Percentiles rank a stretch among this genome's conserved stretches.
Conservation (phyloP, 2,797 vertebrate species). For the Lithobates sylvaticus region DNA sequence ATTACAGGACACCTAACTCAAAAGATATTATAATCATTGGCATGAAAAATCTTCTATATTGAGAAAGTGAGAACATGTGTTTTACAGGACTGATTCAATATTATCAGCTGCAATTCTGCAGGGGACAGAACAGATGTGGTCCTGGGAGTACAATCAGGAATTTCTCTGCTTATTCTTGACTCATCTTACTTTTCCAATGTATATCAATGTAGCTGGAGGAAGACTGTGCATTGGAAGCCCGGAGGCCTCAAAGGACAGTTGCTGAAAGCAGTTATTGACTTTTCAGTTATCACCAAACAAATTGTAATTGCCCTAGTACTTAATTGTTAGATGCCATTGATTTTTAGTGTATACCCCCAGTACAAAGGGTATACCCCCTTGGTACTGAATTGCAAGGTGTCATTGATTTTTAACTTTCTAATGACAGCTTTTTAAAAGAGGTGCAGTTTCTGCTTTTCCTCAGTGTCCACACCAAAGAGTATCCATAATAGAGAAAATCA, state of each 20-base stretch:
- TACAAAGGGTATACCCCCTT: too few species aligned
- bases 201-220: not conserved
- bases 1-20: not conserved
- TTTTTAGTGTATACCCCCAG: too few species aligned
- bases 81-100: not conserved
- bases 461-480: too few species aligned
- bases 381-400: not conserved
- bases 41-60: constrained; percentile 7
- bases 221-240: not conserved
- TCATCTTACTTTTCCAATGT: not conserved
- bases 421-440: not conserved
- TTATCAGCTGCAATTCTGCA: not conserved
- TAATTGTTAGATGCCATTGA: not conserved
- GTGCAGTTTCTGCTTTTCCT: not conserved
- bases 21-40: not conserved
- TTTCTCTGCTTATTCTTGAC: not conserved
- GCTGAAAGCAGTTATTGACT: constrained; percentile 29
- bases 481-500: too few species aligned
- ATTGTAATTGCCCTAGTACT: not conserved
- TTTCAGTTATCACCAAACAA: not conserved
- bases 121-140: not conserved
- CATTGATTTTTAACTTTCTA: not conserved
- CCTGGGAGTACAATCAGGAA: not conserved
- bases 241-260: not conserved
- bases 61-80: not conserved